Evolutionary conservation across 1,140 invertebrate genomes (phyloP), one percentile per base, ranked within the genome.

Genomic region (Aphis gossypii): DNA sequence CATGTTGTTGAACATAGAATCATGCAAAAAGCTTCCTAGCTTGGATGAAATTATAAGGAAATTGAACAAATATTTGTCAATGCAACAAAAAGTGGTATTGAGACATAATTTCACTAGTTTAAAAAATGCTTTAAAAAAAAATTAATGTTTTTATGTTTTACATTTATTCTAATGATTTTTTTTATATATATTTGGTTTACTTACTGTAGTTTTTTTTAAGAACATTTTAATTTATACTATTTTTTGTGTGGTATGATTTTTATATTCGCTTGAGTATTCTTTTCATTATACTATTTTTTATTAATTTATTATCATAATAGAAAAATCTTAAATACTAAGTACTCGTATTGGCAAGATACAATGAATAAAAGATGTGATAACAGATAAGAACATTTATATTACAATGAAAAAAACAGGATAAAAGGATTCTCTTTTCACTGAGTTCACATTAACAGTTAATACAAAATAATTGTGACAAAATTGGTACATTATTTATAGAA

Each of bases 1-100:
- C 2, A 96, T 96, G 51, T 94, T 97, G 89, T 95, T 97, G 83
- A 97, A 97, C 95, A 95, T 97, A n/a, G 96, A 96, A 92, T 97
- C 97, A 86, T 97, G 97, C 94, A 96, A 96, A 44, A 96, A 96
- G 94, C 95, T 97, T 95, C 97, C 97, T 0, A 96, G 97, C 95
- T 95, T 97, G 21, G 54, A 86, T 14, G 48, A 68, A 38, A 94
- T 94, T 14, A 88, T 94, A 18, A 44, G 68, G 9, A 56, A 92
- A 25, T 68, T 94, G n/a, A 92, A 83, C 21, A 84, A 76, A 41
- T 90, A 94, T 83, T 8, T 94, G 5, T 44, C 82, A n/a, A 44
- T 11, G 21, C 92, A 86, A 84, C 92, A 93, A 84, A 86, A 84
- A 86, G 92, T 93, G 21, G 48, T 93, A 35, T 84, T 93, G 20